Base-by-base conservation (phyloP, 2,113 vertebrate genomes). In the Triplophysa rosa region DNA sequence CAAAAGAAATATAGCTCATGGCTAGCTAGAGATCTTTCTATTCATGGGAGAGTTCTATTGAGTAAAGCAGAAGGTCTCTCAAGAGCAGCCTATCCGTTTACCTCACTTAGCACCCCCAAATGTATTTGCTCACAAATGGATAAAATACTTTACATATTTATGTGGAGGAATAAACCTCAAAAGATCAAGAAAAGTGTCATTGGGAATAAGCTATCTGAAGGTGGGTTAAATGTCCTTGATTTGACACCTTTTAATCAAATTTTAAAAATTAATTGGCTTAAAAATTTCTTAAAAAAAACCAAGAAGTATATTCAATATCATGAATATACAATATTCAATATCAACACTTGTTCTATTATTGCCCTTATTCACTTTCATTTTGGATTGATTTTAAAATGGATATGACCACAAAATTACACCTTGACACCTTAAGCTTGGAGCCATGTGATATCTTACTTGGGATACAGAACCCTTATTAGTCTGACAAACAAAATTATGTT, bases 1-100 rank as follows among this genome's bases (percentile, higher is more conserved):
- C 17, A 52, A 49, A 69, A 68, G 11, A 69, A 47, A 69, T 49
- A 45, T 49, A 69, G 52, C 49, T 21, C 49, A 13, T 69, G 42
- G 66, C 40, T 65, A 56, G 75, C 67, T 62, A 74, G 72, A 67
- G 77, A 82, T 26, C 16, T 76, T 10, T 45, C 24, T 54, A 54
- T 64, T 7, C 21, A 17, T 17, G 26, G 47, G 23, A 7, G 8
- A 16, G 62, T 77, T 29, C 47, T 56, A 21, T 29, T 77, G 2
- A 47, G 52, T 26, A 73, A 62, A 16, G 56, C 37, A 61, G 13
- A 74, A 40, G 37, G 71, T n/a, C 56, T 74, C 2, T 61, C 42
- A 11, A 69, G 67, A 47, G 40, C 66, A 45, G 40, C 40, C n/a
- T 59, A 72, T 33, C 14, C 40, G 12, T 45, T 74, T 11, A 62